A percentile compares a stretch with the other conserved stretches of the same genome.
phyloP scores from a whole-genome alignment of 2,113 vertebrate genomes.

The Eublepharis macularius region DNA sequence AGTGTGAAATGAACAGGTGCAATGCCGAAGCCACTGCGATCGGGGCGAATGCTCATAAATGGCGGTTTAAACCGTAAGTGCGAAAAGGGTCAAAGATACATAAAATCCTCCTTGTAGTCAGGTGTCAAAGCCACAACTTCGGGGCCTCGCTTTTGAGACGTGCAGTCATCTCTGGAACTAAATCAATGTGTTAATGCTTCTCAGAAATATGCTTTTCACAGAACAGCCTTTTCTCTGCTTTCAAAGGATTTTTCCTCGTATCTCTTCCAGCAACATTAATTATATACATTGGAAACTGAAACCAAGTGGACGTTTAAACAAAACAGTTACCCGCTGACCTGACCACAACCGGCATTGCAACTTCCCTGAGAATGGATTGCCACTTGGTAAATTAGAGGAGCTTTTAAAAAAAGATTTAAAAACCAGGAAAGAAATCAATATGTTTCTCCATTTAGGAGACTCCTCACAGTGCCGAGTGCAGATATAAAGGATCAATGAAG shows the following conservation, averaged over 20 bases:
- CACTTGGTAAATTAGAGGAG: slow-evolving; percentile 69
- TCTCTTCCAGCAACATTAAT: slow-evolving; percentile 28
- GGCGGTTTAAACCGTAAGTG: no score
- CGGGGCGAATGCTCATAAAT: no score
- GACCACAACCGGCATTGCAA: slow-evolving; percentile 44
- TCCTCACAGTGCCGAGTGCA: slow-evolving; percentile 65
- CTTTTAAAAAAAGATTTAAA: slow-evolving; percentile 60
- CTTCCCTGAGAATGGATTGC: slow-evolving; percentile 65
- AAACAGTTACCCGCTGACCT: slow-evolving; percentile 10
- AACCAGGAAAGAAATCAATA: slow-evolving; percentile 75
- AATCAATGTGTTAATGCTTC: neutral
- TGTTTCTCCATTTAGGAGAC: slow-evolving; percentile 72
- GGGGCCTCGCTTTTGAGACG: neutral
- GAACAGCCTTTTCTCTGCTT: slow-evolving; percentile 8
- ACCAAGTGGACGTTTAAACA: slow-evolving; percentile 26
- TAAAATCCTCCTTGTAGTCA: no score
- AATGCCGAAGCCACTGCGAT: no score
- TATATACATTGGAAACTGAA: slow-evolving; percentile 26
- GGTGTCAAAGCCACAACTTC: no score
- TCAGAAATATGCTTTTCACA: slow-evolving; percentile 25
- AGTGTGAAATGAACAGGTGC: no score
- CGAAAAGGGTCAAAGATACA: no score
- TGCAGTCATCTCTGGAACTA: neutral
- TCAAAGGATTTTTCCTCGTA: slow-evolving; percentile 9
- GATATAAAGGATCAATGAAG: slow-evolving; percentile 66